Conservation (phyloP, 2,113 vertebrate species). For the Otis tarda region DNA sequence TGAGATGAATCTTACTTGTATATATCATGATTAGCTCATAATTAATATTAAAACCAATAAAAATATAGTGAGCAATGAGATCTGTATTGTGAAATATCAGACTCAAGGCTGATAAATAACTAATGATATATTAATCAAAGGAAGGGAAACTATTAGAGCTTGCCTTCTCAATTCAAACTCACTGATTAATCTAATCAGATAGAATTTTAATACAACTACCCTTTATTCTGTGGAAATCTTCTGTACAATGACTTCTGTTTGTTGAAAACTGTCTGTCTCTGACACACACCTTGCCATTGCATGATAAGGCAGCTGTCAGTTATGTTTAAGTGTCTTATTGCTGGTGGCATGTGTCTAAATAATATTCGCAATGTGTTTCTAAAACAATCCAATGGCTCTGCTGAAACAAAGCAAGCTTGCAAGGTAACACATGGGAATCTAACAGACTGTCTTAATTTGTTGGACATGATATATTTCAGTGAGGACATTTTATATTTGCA, state of each 20-base stretch:
- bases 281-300: neutral
- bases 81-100: neutral
- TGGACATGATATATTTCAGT: neutral
- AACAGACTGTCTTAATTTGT: neutral
- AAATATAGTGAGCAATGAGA: neutral
- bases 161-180: neutral
- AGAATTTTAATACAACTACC: neutral
- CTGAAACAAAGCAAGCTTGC: slow-evolving; percentile 1
- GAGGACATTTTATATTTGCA: neutral
- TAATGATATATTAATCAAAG: neutral
- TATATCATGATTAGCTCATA: neutral
- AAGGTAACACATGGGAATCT: neutral
- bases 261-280: neutral
- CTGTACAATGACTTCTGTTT: neutral
- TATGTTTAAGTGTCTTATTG: neutral
- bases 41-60: slow-evolving; percentile 7
- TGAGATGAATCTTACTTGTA: neutral
- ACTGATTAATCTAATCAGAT: neutral
- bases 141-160: neutral
- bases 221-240: neutral
- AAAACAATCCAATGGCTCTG: neutral
- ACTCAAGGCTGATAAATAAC: neutral
- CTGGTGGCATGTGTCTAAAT: slow-evolving; percentile 2
- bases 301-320: neutral
- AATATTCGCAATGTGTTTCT: neutral